A percentile compares a stretch with the other conserved stretches of the same genome.
Conservation (phyloP, 1,140 invertebrate genomes). For the Lucilia sericata region DNA sequence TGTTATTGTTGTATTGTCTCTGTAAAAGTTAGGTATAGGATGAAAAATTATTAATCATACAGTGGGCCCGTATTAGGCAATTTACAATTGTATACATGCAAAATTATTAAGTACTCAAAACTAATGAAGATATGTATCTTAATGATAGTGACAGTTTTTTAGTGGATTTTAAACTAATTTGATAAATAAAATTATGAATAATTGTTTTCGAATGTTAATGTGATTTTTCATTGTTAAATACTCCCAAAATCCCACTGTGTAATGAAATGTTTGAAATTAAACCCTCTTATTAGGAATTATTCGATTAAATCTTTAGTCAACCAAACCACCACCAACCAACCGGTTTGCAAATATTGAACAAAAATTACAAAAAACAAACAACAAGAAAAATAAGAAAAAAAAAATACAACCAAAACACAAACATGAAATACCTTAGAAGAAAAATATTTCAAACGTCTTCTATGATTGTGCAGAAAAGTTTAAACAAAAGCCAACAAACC, state of each 20-base stretch:
- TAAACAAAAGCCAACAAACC: neutral
- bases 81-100: no score
- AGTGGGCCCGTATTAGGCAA: no score
- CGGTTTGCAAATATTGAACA: slow-evolving; percentile 5
- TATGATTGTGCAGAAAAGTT: neutral
- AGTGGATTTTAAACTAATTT: no score
- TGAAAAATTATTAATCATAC: no score
- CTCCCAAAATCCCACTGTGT: neutral
- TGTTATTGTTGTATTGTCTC: no score
- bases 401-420: neutral
- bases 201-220: no score
- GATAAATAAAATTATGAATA: no score
- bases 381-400: neutral
- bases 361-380: neutral
- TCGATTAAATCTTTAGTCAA: neutral
- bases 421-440: neutral
- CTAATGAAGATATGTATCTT: no score
- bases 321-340: neutral
- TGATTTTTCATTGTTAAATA: neutral
- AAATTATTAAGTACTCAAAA: no score
- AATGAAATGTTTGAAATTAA: neutral
- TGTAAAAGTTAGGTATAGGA: no score
- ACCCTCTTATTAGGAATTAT: neutral
- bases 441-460: slow-evolving; percentile 20
- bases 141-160: no score